phyloP scores from a whole-genome alignment of 2,888 invertebrate species.

The Heliconius aoede region DNA sequence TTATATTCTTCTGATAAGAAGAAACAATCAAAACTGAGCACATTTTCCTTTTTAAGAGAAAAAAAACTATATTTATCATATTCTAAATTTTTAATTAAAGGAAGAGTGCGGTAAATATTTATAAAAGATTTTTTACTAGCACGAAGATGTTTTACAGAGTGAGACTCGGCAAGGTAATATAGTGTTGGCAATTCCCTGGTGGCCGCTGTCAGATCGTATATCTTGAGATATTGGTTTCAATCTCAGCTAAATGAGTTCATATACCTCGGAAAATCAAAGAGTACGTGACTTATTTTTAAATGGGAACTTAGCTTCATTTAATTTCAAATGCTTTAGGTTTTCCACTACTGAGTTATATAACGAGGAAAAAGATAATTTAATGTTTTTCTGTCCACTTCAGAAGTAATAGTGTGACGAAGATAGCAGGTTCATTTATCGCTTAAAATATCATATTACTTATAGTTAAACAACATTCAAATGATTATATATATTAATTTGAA shows the following conservation, averaged over 20 bases:
- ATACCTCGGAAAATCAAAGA: conserved; percentile 31
- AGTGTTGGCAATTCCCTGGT: conserved; percentile 36
- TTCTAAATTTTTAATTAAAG: not conserved
- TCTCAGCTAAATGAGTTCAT: conserved; percentile 36
- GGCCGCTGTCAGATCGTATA: conserved; percentile 38
- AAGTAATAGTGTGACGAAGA: not conserved
- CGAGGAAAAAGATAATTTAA: not conserved
- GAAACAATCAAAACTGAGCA: not conserved
- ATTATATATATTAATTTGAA: not conserved
- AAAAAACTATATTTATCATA: not conserved
- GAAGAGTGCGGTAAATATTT: not conserved
- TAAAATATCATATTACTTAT: not conserved
- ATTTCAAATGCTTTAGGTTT: not conserved
- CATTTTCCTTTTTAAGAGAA: not conserved
- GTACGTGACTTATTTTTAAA: conserved; percentile 33
- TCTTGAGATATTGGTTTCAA: conserved; percentile 41
- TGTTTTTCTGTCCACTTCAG: not conserved
- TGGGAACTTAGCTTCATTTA: not conserved
- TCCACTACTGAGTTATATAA: not conserved
- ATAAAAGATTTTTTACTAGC: conserved; percentile 22
- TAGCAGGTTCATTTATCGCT: not conserved
- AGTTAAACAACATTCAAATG: not conserved
- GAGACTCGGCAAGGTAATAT: conserved; percentile 29
- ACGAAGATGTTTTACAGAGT: conserved; percentile 23
- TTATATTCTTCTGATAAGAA: not conserved